These are phyloP conservation scores for Schizotus pectinicornis DNA, from an alignment of 2,888 invertebrate genomes.

Conservation along the genomic window DNA sequence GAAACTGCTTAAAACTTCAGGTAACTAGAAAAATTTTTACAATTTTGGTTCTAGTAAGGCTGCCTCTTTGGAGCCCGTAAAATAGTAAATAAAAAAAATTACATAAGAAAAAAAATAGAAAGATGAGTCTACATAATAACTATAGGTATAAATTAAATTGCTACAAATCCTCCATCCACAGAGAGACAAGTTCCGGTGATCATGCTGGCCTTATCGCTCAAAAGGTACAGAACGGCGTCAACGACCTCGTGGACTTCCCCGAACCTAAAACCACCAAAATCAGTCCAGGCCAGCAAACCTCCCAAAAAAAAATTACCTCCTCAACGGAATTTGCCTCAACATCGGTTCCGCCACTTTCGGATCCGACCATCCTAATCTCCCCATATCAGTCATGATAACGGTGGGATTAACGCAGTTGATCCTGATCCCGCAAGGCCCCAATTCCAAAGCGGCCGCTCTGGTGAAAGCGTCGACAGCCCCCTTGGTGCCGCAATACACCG, in stretches of 20 bases:
- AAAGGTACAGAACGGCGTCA: conserved; percentile 76
- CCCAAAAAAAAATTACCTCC: conserved; percentile 47
- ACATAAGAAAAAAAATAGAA: too few species aligned
- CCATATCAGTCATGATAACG: conserved; percentile 92
- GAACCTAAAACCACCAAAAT: conserved; percentile 59
- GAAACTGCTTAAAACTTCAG: too few species aligned
- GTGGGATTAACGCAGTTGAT: conserved; percentile 95
- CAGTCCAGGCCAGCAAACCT: background rate
- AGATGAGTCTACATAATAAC: too few species aligned
- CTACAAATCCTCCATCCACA: conserved; percentile 80
- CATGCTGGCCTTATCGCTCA: conserved; percentile 82
- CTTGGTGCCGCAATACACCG: conserved; percentile 85
- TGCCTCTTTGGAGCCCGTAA: too few species aligned
- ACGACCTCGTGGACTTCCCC: conserved; percentile 83
- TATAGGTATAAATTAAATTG: conserved; percentile 36
- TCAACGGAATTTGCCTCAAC: conserved; percentile 82
- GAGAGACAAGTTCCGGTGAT: conserved; percentile 78
- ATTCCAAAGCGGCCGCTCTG: conserved; percentile 82
- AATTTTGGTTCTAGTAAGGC: too few species aligned
- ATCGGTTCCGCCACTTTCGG: conserved; percentile 74
- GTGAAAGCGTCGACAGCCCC: conserved; percentile 88
- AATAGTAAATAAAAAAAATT: too few species aligned
- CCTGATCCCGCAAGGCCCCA: conserved; percentile 83
- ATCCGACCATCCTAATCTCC: conserved; percentile 81
- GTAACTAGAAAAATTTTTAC: too few species aligned